Conservation (phyloP, 23 tunicate species). For the Diplosoma virens region DNA sequence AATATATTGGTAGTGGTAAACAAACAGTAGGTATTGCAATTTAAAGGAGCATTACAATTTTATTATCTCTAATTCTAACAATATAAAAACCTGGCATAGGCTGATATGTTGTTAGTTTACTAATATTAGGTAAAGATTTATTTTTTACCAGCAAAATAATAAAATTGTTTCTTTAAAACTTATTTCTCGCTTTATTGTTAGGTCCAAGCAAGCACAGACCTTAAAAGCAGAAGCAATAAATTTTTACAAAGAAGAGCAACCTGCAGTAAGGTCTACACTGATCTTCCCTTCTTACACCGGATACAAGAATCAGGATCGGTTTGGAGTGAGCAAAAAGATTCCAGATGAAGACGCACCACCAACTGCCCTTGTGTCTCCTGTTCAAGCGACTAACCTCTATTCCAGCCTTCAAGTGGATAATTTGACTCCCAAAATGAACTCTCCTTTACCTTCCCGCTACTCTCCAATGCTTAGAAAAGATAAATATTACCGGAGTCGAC, state of each 20-base stretch:
- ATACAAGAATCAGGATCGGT: constrained; percentile 23
- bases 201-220: not conserved
- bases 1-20: too few relatives aligned
- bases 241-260: constrained; percentile 18
- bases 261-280: constrained; percentile 36
- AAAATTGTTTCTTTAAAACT: too few relatives aligned
- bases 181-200: not conserved
- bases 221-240: constrained; percentile 41
- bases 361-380: constrained; percentile 30
- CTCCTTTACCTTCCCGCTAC: constrained; percentile 43
- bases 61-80: too few relatives aligned
- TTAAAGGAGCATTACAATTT: too few relatives aligned
- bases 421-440: constrained; percentile 5
- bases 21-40: too few relatives aligned
- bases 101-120: too few relatives aligned
- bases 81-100: too few relatives aligned
- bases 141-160: too few relatives aligned
- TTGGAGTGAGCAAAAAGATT: constrained; percentile 1
- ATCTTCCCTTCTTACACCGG: constrained; percentile 63
- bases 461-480: constrained; percentile 30
- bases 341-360: not conserved
- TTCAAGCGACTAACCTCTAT: not conserved
- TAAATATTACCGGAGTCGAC: constrained; percentile 3
- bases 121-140: too few relatives aligned
- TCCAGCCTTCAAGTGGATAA: not conserved